phyloP scores from a whole-genome alignment of 2,888 invertebrate species.

The Platycheirus albimanus region DNA sequence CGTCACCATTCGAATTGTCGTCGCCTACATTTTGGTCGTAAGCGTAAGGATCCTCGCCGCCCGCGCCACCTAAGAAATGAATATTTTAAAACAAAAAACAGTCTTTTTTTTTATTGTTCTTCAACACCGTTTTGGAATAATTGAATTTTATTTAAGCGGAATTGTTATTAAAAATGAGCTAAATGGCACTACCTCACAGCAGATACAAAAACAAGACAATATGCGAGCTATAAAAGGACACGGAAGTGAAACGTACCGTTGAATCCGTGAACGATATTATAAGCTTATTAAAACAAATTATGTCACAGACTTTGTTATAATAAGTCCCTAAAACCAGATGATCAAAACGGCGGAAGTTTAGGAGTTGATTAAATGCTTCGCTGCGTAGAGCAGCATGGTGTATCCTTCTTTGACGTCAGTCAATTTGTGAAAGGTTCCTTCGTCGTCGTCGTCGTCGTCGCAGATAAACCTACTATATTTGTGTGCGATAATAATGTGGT shows the following conservation, averaged over 20 bases:
- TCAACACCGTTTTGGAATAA: slow-evolving; percentile 16
- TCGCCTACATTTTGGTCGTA: neutral
- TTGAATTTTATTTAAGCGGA: slow-evolving; percentile 28
- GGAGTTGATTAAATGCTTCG: slow-evolving; percentile 9
- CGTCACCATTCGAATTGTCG: too few species aligned
- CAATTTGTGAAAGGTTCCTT: neutral
- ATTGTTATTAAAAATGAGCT: slow-evolving; percentile 28
- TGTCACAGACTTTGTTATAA: slow-evolving; percentile 14
- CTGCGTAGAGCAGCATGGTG: slow-evolving; percentile 1
- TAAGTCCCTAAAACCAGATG: neutral
- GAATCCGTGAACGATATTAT: neutral
- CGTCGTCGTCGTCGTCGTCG: neutral
- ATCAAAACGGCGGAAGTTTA: slow-evolving; percentile 20
- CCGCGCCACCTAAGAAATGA: neutral
- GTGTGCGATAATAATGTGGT: slow-evolving; percentile 5
- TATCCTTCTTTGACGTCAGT: neutral
- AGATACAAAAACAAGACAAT: neutral
- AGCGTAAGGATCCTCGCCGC: neutral
- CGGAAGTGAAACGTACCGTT: neutral
- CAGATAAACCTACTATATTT: neutral
- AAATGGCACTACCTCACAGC: neutral
- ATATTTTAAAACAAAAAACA: neutral
- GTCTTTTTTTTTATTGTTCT: slow-evolving; percentile 13
- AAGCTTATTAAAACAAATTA: slow-evolving; percentile 20
- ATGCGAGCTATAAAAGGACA: neutral